A percentile compares a stretch with the other conserved stretches of the same genome.
These are phyloP conservation scores for Myrmophylax atrothorax DNA, from an alignment of 2,113 vertebrate genomes.

Conservation along the genomic window DNA sequence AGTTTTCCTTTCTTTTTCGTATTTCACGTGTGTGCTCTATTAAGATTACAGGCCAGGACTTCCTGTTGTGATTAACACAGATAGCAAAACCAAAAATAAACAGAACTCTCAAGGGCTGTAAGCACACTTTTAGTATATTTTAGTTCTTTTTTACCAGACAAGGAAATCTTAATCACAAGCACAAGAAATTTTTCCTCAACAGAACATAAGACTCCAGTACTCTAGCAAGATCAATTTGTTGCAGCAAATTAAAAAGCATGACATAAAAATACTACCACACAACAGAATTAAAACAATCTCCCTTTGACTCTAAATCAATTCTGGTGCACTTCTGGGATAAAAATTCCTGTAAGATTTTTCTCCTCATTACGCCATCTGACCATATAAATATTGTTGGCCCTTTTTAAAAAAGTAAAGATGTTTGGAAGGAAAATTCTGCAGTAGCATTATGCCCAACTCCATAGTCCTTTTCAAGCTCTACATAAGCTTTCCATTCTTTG, in stretches of 20 bases:
- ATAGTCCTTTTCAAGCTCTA: background rate
- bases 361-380: background rate
- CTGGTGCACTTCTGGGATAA: background rate
- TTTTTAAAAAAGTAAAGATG: background rate
- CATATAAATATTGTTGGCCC: background rate
- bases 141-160: background rate
- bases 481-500: background rate
- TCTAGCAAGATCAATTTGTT: background rate
- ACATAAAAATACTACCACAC: background rate
- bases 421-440: background rate
- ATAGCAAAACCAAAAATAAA: slow-evolving; percentile 6
- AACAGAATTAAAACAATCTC: background rate
- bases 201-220: background rate
- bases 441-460: background rate
- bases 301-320: background rate
- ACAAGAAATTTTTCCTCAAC: background rate
- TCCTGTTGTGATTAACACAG: background rate
- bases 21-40: background rate
- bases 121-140: background rate
- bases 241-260: background rate
- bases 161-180: background rate
- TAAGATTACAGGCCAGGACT: background rate
- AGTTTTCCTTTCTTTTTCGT: background rate
- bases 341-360: background rate
- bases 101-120: background rate